phyloP scores from a whole-genome alignment of 30 jellyfish, hydroid and myxozoan genomes.

The Nemopilema nomurai region DNA sequence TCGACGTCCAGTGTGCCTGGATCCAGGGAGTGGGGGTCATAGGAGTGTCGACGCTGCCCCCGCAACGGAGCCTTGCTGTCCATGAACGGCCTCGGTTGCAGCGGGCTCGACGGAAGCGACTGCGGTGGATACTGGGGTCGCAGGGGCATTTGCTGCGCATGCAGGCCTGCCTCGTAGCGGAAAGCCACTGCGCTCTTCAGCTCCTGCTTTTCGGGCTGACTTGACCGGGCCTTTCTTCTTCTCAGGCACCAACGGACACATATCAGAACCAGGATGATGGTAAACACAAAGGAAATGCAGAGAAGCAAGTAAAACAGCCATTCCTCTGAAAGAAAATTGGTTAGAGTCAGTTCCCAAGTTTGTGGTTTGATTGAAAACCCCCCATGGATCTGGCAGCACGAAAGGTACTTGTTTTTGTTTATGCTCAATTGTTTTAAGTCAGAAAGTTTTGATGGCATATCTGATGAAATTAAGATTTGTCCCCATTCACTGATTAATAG shows the following conservation, averaged over 20 bases:
- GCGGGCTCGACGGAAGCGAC: slow-evolving; percentile 62
- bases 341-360: too few species aligned
- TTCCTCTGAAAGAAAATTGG: slow-evolving; percentile 27
- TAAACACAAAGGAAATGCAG: slow-evolving; percentile 46
- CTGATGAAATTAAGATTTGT: too few species aligned
- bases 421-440: too few species aligned
- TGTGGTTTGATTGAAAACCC: too few species aligned
- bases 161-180: slow-evolving; percentile 61
- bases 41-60: slow-evolving; percentile 55
- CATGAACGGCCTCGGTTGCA: slow-evolving; percentile 7
- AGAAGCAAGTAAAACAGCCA: slow-evolving; percentile 59
- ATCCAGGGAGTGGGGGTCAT: slow-evolving; percentile 74
- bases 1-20: slow-evolving; percentile 74
- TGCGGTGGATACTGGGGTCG: slow-evolving; percentile 27
- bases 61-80: slow-evolving; percentile 6
- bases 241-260: slow-evolving; percentile 68
- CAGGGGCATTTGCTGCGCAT: slow-evolving; percentile 70
- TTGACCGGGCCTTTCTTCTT: slow-evolving; percentile 4
- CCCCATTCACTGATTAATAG: too few species aligned
- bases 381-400: too few species aligned
- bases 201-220: slow-evolving; percentile 36
- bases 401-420: too few species aligned
- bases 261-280: slow-evolving; percentile 34
- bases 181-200: slow-evolving; percentile 47
- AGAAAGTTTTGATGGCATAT: too few species aligned